A percentile compares a stretch with the other conserved stretches of the same genome.
phyloP scores from a whole-genome alignment of 2,888 invertebrate species.

The Neoascia interrupta region DNA sequence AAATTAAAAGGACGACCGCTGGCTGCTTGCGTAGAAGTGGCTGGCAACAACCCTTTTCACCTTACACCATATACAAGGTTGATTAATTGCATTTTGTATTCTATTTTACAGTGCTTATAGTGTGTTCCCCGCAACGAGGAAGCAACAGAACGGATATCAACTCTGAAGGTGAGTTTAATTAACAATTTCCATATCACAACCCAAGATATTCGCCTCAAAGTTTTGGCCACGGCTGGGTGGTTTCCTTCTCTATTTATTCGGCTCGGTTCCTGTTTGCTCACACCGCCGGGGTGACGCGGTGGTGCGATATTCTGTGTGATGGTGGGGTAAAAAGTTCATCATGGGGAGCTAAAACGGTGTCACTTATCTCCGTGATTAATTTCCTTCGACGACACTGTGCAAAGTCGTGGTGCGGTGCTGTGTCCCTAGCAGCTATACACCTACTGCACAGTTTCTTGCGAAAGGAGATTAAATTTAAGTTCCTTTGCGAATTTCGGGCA shows the following conservation, averaged over 20 bases:
- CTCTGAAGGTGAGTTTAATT: constrained; percentile 78
- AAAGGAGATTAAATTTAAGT: constrained; percentile 71
- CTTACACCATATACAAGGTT: too few relatives aligned
- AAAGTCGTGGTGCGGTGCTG: constrained; percentile 15
- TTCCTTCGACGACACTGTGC: constrained; percentile 63
- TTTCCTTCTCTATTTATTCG: constrained; percentile 11
- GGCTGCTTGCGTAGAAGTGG: too few relatives aligned
- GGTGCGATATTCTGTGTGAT: too few relatives aligned
- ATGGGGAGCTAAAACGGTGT: constrained; percentile 60
- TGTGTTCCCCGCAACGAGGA: constrained; percentile 74
- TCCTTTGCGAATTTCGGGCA: constrained; percentile 49
- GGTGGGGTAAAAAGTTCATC: constrained; percentile 14
- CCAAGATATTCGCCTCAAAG: constrained; percentile 68
- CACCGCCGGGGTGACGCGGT: not conserved
- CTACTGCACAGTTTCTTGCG: constrained; percentile 54
- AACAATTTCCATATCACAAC: constrained; percentile 74
- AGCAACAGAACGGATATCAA: constrained; percentile 75
- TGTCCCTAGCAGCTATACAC: constrained; percentile 13
- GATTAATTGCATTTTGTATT: constrained; percentile 75
- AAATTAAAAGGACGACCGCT: constrained; percentile 18
- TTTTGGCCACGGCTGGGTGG: constrained; percentile 61
- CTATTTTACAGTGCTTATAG: constrained; percentile 75
- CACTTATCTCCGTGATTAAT: constrained; percentile 72
- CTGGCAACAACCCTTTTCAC: too few relatives aligned
- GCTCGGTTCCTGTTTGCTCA: not conserved